A percentile compares a stretch with the other conserved stretches of the same genome.
Conservation (phyloP, 2,113 vertebrate genomes). For the Circaetus cinerascens region DNA sequence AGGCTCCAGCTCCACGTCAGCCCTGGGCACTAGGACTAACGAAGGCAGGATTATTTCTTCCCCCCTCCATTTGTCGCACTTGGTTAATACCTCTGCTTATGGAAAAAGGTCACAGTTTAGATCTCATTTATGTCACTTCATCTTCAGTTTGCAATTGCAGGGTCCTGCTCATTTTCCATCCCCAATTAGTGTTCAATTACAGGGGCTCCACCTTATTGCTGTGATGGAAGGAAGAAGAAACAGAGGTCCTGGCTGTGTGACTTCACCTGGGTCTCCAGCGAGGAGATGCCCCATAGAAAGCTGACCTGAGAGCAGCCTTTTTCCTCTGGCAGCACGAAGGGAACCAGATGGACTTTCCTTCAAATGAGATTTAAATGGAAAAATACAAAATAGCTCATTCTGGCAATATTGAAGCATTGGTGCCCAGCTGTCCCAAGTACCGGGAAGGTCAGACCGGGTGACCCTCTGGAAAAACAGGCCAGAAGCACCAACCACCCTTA, state of each 20-base stretch:
- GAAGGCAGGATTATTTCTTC: neutral
- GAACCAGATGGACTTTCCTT: slow-evolving; percentile 25
- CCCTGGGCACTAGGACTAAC: neutral
- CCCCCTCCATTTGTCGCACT: neutral
- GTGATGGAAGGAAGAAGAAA: neutral
- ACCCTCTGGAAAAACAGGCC: neutral
- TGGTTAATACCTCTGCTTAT: neutral
- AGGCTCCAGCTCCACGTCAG: neutral
- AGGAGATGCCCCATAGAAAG: neutral
- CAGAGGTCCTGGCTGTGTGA: fast-evolving
- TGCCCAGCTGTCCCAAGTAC: neutral
- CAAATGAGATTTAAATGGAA: slow-evolving; percentile 22
- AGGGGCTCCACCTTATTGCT: fast-evolving
- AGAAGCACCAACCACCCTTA: neutral
- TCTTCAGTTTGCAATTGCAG: neutral
- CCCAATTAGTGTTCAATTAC: neutral
- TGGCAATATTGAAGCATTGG: neutral
- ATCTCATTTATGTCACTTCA: neutral
- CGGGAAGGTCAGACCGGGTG: neutral
- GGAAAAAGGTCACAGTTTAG: slow-evolving; percentile 9
- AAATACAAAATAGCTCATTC: slow-evolving; percentile 1
- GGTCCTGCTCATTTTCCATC: neutral
- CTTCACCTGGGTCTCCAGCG: neutral
- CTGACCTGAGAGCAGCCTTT: neutral
- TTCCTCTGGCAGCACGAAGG: neutral